phyloP scores from a whole-genome alignment of 2,888 invertebrate genomes.

The Xestia sexstrigata region DNA sequence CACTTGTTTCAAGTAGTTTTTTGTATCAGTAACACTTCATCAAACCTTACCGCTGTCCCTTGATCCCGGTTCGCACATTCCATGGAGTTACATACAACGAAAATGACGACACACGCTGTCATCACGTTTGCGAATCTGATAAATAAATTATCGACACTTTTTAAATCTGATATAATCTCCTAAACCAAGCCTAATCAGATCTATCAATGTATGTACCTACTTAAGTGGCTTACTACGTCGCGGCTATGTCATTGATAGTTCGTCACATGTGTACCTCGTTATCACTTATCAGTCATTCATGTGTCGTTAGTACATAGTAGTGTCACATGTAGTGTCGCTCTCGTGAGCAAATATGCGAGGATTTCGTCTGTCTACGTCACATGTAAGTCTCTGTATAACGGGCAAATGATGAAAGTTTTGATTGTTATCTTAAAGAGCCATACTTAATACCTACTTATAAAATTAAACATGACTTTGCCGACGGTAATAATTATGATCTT shows the following conservation, averaged over 20 bases:
- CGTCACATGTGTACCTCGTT: constrained; percentile 6
- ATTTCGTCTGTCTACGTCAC: constrained; percentile 18
- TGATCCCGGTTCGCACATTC: constrained; percentile 4
- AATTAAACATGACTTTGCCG: background rate
- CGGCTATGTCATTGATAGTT: constrained; percentile 17
- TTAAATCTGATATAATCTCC: constrained; percentile 40
- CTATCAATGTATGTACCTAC: background rate
- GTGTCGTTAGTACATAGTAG: background rate
- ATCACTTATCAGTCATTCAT: constrained; percentile 46
- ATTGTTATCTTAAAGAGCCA: background rate
- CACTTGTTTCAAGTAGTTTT: background rate
- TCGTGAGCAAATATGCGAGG: constrained; percentile 19
- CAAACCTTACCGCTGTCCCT: background rate
- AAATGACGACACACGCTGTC: constrained; percentile 25
- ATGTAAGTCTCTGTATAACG: background rate
- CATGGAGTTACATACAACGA: background rate
- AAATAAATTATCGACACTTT: constrained; percentile 21
- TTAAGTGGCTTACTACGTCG: constrained; percentile 8
- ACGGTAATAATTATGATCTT: background rate
- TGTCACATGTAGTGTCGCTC: constrained; percentile 5
- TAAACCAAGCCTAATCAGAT: constrained; percentile 5
- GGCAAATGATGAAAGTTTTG: background rate
- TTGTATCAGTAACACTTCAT: background rate
- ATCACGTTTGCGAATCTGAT: constrained; percentile 5
- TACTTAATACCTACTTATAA: background rate